phyloP scores from a whole-genome alignment of 2,113 vertebrate genomes.

The Tricholaema leucomelas region DNA sequence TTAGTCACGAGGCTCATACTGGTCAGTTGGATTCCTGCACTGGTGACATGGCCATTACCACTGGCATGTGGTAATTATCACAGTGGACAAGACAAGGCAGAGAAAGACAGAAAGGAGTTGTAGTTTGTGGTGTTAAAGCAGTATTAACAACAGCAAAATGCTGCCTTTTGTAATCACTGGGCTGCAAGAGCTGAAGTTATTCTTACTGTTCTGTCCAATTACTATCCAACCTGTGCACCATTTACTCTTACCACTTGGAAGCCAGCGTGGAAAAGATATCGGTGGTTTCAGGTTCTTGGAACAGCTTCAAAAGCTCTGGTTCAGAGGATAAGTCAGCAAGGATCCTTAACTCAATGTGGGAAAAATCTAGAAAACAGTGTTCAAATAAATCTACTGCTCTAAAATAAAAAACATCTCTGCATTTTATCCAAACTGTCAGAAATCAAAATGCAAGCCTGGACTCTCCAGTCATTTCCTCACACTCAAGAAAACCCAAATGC shows the following conservation, averaged over 20 bases:
- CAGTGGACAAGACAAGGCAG: not conserved
- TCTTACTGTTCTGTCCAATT: not conserved
- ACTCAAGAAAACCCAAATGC: not conserved
- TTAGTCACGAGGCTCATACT: not conserved
- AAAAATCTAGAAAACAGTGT: conserved; percentile 82
- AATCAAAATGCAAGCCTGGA: not conserved
- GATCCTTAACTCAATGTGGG: conserved; percentile 91
- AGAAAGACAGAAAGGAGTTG: not conserved
- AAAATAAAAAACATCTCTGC: not conserved
- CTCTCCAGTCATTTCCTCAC: not conserved
- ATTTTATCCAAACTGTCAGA: not conserved
- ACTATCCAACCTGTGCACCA: not conserved
- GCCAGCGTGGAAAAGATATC: conserved; percentile 89
- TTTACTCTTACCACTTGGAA: conserved; percentile 85
- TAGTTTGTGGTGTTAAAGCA: not conserved
- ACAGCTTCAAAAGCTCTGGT: conserved; percentile 87
- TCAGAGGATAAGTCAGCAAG: conserved; percentile 92
- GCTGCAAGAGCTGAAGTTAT: not conserved
- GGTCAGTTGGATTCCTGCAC: not conserved
- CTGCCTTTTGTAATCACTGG: not conserved
- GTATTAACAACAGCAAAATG: not conserved
- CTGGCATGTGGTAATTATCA: not conserved
- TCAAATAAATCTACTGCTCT: not conserved
- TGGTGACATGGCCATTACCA: not conserved
- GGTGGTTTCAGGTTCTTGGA: conserved; percentile 77